These are phyloP conservation scores for Equus przewalskii DNA, from an alignment of 2,113 vertebrate species.

Conservation along the genomic window DNA sequence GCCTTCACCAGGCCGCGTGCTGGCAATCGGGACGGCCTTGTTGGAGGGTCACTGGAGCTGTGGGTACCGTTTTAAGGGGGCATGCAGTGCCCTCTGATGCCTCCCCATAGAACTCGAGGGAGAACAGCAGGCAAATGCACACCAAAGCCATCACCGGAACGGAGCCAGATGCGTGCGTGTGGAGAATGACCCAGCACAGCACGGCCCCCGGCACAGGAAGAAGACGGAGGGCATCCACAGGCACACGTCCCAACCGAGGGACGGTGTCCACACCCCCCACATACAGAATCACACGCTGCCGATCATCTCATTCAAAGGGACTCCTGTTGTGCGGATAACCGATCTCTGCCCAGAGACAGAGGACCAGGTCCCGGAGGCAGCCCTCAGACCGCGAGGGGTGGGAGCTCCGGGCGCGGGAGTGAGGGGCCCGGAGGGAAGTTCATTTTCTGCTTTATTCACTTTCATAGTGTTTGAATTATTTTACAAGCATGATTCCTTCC, in stretches of 20 bases:
- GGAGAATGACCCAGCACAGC: background rate
- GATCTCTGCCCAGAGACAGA: accelerated
- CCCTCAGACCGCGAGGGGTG: background rate
- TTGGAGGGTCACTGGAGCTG: accelerated
- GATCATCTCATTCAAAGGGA: accelerated
- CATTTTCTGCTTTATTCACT: background rate
- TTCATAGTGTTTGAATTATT: background rate
- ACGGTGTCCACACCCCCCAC: background rate
- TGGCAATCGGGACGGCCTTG: too few species aligned
- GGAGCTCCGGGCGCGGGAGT: background rate
- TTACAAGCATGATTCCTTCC: background rate
- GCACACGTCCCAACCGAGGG: background rate
- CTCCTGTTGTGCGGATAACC: background rate
- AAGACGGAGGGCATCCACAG: accelerated
- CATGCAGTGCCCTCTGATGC: accelerated
- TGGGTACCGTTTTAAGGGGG: background rate
- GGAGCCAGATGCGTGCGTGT: background rate
- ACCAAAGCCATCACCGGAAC: background rate
- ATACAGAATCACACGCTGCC: background rate
- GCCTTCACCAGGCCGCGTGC: background rate
- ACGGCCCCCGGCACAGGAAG: too few species aligned
- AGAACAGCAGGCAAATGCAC: background rate
- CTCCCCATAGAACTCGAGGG: accelerated
- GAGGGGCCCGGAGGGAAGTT: accelerated
- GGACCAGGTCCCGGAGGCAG: background rate